phyloP scores from a whole-genome alignment of 2,113 vertebrate species.

The Thinocorus orbignyianus region DNA sequence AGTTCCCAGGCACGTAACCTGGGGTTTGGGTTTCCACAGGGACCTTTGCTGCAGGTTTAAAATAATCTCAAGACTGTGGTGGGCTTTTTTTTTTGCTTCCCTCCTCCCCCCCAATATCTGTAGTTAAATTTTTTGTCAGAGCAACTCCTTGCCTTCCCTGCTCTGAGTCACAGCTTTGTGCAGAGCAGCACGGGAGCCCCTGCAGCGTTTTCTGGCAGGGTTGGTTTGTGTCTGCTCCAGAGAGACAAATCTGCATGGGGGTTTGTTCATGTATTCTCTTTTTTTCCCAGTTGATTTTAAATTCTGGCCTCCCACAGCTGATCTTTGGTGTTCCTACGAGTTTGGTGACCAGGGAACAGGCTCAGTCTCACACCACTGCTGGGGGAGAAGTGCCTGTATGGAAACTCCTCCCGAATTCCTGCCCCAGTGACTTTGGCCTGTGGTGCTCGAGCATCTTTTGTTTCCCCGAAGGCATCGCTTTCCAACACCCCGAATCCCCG shows the following conservation, averaged over 20 bases:
- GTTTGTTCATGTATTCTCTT: background rate
- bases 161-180: background rate
- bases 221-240: background rate
- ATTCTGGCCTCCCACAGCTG: background rate
- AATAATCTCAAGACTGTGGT: background rate
- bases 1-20: background rate
- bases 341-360: background rate
- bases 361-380: background rate
- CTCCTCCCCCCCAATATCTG: no score
- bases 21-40: background rate
- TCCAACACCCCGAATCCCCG: background rate
- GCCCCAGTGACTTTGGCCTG: background rate
- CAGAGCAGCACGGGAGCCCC: background rate
- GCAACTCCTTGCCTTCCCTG: background rate
- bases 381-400: background rate
- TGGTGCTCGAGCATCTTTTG: background rate
- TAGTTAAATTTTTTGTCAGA: constrained; percentile 5
- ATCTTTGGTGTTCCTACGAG: background rate
- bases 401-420: background rate
- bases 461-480: constrained; percentile 1
- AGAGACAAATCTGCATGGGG: background rate
- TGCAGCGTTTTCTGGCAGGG: background rate
- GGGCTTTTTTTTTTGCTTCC: background rate
- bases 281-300: background rate
- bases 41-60: background rate